Evolutionary conservation across 2,888 invertebrate species (phyloP), one percentile per base, ranked within the genome.

Genomic region (Troilus luridus): DNA sequence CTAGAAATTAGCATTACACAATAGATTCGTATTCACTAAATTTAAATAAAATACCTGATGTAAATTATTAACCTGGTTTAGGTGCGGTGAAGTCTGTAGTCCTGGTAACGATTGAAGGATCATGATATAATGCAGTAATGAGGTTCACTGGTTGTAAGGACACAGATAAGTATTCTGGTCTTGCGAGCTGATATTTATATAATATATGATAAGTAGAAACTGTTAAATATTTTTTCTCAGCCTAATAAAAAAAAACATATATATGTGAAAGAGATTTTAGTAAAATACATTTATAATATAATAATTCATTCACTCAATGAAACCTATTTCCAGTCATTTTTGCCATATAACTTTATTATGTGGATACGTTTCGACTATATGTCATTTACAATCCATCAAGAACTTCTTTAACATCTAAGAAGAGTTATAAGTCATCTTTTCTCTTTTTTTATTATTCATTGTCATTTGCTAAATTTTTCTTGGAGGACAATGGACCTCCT

Each of bases 171-270:
- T 95, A 95, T 72, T 94, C 93, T 1, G 94, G 93, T 21, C 94
- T 94, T 1, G 94, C 94, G 85, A 95, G 93, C 90, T 94, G 94
- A 93, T 95, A 93, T 19, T 93, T 94, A 91, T 95, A 93, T 54
- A 95, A 93, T 92, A 95, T 94, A 92, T 95, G 95, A 88, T 94
- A 94, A 0, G 94, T 94, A 1, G 94, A 94, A 91, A 94, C 94
- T 72, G 94, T 94, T 27, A 94, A 93, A 93, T 95, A 95, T 92
- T 95, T 95, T 88, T 94, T 94, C 93, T 94, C 94, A 27, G 95
- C 94, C 95, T 95, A 93, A 92, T 93, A 90, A 93, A 93, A 93
- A 91, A 88, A 88, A 62, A 62, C 77, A 27, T 62, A 88, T 6
- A 85, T 1, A 24, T 11, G 9, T 64, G 24, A 64, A 62, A 21